phyloP scores from a whole-genome alignment of 2,888 invertebrate species.

The Chrysopilus asiliformis region DNA sequence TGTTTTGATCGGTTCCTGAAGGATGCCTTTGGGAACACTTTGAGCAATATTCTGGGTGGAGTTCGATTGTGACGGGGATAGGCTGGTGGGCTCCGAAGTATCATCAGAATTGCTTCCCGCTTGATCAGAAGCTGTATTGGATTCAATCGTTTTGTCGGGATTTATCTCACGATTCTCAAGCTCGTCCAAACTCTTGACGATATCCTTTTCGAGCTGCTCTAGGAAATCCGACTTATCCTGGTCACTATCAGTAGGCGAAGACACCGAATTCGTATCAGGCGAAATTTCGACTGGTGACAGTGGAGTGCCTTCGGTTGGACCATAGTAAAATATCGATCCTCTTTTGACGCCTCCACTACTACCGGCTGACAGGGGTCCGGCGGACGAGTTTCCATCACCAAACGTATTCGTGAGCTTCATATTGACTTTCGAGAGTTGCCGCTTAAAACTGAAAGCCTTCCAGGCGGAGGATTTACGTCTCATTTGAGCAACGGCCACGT shows the following conservation, averaged over 20 bases:
- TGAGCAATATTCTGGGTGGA: conserved; percentile 18
- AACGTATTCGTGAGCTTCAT: conserved; percentile 49
- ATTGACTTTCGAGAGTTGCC: conserved; percentile 68
- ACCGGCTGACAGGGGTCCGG: conserved; percentile 39
- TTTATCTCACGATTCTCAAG: conserved; percentile 17
- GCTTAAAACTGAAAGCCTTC: conserved; percentile 68
- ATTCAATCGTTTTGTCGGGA: conserved; percentile 11
- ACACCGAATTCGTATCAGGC: conserved; percentile 22
- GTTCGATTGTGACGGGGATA: conserved; percentile 17
- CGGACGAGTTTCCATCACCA: conserved; percentile 12
- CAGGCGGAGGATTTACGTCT: conserved; percentile 53
- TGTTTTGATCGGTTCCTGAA: conserved; percentile 14
- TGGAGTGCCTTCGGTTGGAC: conserved; percentile 25
- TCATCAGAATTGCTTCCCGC: conserved; percentile 16
- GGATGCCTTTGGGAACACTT: conserved; percentile 15
- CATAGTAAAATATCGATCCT: conserved; percentile 38
- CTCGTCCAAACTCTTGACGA: conserved; percentile 19
- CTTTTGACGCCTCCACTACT: conserved; percentile 32
- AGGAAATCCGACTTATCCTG: conserved; percentile 24
- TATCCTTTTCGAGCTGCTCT: conserved; percentile 21
- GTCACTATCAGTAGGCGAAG: conserved; percentile 20
- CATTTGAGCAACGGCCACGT: conserved; percentile 33
- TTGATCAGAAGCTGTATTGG: conserved; percentile 6
- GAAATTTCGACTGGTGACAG: conserved; percentile 27
- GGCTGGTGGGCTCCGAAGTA: conserved; percentile 16